Evolutionary conservation across 2,888 invertebrate genomes (phyloP).

Genomic region (Formica aserva): DNA sequence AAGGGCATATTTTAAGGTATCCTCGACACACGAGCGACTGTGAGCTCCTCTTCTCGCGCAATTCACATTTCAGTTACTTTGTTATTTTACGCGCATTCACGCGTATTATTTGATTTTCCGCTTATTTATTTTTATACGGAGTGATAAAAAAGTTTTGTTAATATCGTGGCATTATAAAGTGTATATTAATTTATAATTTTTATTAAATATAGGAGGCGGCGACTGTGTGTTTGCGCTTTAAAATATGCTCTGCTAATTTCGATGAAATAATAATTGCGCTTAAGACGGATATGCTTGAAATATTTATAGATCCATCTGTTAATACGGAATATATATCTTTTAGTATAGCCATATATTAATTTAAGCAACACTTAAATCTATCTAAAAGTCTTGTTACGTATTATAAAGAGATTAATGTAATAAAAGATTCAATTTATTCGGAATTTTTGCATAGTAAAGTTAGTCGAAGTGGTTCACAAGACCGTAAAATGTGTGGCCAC

Average conservation of each 20-base stretch:
- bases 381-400: background rate
- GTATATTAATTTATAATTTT: background rate
- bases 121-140: background rate
- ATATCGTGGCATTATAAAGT: background rate
- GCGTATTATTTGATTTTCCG: background rate
- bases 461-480: background rate
- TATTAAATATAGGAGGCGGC: background rate
- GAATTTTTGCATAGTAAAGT: constrained; percentile 5
- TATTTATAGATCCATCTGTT: background rate
- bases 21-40: background rate
- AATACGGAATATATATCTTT: background rate
- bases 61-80: background rate
- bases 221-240: background rate
- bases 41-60: background rate
- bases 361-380: background rate
- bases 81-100: background rate
- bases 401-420: background rate
- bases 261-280: background rate
- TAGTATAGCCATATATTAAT: background rate
- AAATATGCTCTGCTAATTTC: background rate
- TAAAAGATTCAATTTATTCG: constrained; percentile 15
- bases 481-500: constrained; percentile 15
- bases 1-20: constrained; percentile 26
- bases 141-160: background rate
- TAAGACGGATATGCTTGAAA: background rate